Evolutionary conservation across 2,797 vertebrate genomes (phyloP), one percentile per base, ranked within the genome.

Genomic region (Gallinago solitaria): DNA sequence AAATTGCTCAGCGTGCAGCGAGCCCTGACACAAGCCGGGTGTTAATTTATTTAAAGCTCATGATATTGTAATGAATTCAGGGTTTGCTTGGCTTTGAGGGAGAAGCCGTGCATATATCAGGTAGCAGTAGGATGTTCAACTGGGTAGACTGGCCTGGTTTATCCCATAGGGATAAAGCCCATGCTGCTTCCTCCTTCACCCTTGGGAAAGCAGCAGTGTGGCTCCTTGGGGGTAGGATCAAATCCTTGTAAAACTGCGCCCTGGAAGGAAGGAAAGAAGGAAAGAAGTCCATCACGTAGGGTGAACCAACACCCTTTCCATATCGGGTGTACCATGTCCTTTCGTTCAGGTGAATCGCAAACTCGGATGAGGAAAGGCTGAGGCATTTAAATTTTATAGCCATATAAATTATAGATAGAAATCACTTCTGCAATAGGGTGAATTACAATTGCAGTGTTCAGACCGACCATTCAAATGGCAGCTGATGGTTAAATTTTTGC

Each of bases 11-110:
- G 87, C 87, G 32, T 0, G 9, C 37, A 75, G 47, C 15, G 6
- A 87, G 83, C 84, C 93, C 91, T 85, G 71, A 74, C 92, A 93
- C 83, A 93, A 85, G 75, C 90, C 82, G 75, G 57, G 71, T 96
- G 78, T 69, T 95, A 93, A 94, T 96, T 95, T 97, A 91, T 85
- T 96, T 96, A 94, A 95, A 87, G 50, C 90, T 92, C 41, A 54
- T 87, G 78, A 76, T 92, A 77, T 9, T 80, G 78, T 87, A 92
- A 93, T 78, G 88, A 90, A 93, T 87, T 80, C 83, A 73, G 83
- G 56, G 65, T 85, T 90, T 95, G 16, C 87, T 87, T 71, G 84
- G 68, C 87, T 93, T 94, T 88, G 77, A 82, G 89, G 70, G 68
- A 69, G 90, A 57, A 69, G 30, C 11, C n/a, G n/a, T 71, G 54